Base-by-base conservation (phyloP, 1,140 invertebrate species). In the Acromyrmex charruanus region DNA sequence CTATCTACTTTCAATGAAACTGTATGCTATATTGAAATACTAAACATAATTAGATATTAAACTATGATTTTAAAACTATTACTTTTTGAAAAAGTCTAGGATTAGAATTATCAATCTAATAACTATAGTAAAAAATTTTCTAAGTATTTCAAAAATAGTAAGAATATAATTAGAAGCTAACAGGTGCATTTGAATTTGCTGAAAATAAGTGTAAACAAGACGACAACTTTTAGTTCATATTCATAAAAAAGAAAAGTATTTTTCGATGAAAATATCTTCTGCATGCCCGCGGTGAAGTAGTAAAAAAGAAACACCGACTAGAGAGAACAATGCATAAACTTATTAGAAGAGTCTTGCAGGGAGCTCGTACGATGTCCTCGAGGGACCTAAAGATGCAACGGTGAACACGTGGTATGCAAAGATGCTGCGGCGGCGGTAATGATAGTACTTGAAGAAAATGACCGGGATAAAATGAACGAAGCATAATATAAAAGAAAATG, bases 261-360 rank as follows among this genome's bases (percentile, higher is more conserved):
- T 84, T 14, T n/a, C 55, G 18, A 16, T 7, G 71, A 59, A 74
- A 61, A 74, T 84, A 61, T 28, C 14, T 84, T 28, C 9, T 12
- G 39, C 39, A 14, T 72, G n/a, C 9, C 61, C 14, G 55, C 39
- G 28, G 65, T 39, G 18, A 49, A 16, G 35, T 39, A 21, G 14
- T 84, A 75, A 61, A 82, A 71, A 63, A 21, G 66, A 39, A 80
- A 58, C 28, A 28, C 49, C 77, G 51, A 68, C 66, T 51, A 49
- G 65, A 59, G 53, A 68, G 75, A 80, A 86, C 77, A 81, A 86
- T 81, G 84, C 49, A 86, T 86, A 86, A 86, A 86, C 63, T 86
- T 86, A 81, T 86, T 86, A 81, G 65, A 69, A 35, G 25, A 9
- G 63, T 81, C 18, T 53, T 68, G 79, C 28, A 39, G 68, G 51